These are phyloP conservation scores for Schizopygopsis malacanthus DNA, from an alignment of 2,797 vertebrate genomes.

Conservation along the genomic window DNA sequence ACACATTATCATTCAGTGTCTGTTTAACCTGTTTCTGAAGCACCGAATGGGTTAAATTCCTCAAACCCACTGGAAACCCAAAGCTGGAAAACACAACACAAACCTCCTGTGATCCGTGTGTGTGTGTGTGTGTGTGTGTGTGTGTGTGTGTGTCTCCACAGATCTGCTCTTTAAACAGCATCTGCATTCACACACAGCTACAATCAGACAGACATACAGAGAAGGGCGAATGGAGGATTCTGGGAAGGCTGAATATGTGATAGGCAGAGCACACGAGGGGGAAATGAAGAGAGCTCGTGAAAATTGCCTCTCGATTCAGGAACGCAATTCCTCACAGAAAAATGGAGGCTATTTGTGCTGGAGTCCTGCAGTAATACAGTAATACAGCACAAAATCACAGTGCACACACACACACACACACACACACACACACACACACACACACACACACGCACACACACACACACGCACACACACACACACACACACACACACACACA, in stretches of 20 bases:
- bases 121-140: too few relatives aligned
- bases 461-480: background rate
- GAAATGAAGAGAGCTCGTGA: background rate
- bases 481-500: background rate
- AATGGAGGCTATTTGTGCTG: background rate
- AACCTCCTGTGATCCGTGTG: background rate
- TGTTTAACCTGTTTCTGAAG: background rate
- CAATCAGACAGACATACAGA: background rate
- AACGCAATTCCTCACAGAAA: background rate
- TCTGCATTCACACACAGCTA: background rate
- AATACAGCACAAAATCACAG: background rate
- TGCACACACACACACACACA: too few relatives aligned
- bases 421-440: too few relatives aligned
- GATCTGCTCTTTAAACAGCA: background rate
- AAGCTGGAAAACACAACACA: background rate
- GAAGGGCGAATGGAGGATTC: background rate
- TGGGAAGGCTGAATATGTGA: constrained; percentile 5
- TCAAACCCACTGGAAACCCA: background rate
- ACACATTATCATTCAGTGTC: background rate
- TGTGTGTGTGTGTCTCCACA: background rate
- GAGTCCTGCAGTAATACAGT: background rate
- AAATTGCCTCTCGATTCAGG: constrained; percentile 2
- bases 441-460: too few relatives aligned
- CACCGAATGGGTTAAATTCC: background rate
- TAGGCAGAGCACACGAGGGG: background rate